Evolutionary conservation across 2,888 invertebrate genomes (phyloP).

Genomic region (Eupithecia centaureata): DNA sequence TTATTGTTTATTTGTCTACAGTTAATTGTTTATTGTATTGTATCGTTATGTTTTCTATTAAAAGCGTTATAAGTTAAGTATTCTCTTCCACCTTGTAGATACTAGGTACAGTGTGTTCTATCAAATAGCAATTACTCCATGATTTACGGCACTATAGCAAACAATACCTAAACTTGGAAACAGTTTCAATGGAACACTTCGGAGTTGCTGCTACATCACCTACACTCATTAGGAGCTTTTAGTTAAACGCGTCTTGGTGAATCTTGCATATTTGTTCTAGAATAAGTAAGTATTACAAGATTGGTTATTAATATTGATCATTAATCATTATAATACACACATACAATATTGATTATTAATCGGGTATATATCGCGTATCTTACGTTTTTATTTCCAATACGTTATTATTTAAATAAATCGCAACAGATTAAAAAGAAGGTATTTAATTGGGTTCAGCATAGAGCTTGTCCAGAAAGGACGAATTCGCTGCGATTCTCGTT

Average conservation of each 20-base stretch:
- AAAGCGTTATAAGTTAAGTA: not conserved
- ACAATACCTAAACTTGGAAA: constrained; percentile 9
- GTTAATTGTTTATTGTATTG: not conserved
- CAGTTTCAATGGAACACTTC: not conserved
- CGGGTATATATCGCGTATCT: too few relatives aligned
- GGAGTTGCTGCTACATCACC: not conserved
- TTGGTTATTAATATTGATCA: too few relatives aligned
- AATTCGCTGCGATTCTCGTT: too few relatives aligned
- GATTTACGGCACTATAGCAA: constrained; percentile 9
- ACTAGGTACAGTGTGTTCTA: not conserved
- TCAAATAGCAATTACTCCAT: constrained; percentile 11
- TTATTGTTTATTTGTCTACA: not conserved
- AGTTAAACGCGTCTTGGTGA: not conserved
- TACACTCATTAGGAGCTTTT: not conserved
- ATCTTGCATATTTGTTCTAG: not conserved
- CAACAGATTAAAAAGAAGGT: too few relatives aligned
- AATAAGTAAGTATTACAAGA: too few relatives aligned
- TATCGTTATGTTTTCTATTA: not conserved
- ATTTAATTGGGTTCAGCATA: too few relatives aligned
- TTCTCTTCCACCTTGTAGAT: not conserved
- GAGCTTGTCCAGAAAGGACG: too few relatives aligned
- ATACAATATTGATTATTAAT: too few relatives aligned
- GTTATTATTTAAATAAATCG: too few relatives aligned
- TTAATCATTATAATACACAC: too few relatives aligned
- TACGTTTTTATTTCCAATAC: too few relatives aligned